Base-by-base conservation (phyloP, 2,888 invertebrate species). In the Cataglyphis cursor region DNA sequence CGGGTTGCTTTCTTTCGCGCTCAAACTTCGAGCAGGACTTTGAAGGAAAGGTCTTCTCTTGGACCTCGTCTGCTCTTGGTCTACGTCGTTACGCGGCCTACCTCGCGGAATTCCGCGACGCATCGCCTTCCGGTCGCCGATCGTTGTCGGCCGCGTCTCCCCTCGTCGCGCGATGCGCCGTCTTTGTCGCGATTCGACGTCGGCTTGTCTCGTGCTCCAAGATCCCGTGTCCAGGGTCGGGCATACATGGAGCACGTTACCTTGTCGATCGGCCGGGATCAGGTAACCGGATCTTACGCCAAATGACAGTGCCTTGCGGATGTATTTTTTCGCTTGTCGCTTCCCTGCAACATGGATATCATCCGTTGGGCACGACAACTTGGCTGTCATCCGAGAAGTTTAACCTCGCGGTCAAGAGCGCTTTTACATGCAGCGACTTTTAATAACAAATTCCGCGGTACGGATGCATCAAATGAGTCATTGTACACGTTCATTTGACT, bases 271-370 rank as follows among this genome's bases (percentile, higher is more conserved):
- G 0, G 86, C 70, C 0, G 91, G 92, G n/a, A 90, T 91, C 54
- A 94, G 85, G 83, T 93, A 93, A 57, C 93, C 93, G 35, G 89
- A 88, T 62, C 89, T 92, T 74, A 93, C 82, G 24, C 92, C 93
- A 68, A 93, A 91, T 0, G 91, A 87, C 31, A 94, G 84, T 1
- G 91, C 93, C 57, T 92, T 92, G 35, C 89, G 89, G 21, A 93
- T 88, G 72, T 93, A 93, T 38, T 82, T 89, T 65, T 91, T 91
- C 2, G 93, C 93, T 1, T 89, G 89, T 0, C 89, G 90, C 81
- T 92, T 92, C 18, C 92, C 93, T 93, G 72, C 31, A 80, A 59
- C 44, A 18, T 21, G 3, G 54, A 78, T 12, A 44, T 28, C 12
- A 1, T 74, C 24, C 1, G 12, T 18, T 61, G 62, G 15, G 21